Evolutionary conservation across 2,113 vertebrate species (phyloP).

Genomic region (Enhydra lutris): DNA sequence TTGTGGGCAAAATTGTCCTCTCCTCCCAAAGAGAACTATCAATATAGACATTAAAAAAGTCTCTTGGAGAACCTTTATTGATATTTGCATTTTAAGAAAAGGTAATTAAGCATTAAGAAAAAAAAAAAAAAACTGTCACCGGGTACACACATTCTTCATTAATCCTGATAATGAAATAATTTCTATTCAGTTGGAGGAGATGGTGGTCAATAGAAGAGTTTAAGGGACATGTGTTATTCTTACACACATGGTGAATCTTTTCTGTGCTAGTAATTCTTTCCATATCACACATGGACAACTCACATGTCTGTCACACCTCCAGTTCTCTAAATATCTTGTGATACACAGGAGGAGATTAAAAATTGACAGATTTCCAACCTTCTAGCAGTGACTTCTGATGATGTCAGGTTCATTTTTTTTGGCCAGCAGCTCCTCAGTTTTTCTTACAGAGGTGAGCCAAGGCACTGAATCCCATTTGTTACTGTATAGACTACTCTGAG

Average conservation of each 20-base stretch:
- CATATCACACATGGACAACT: not conserved
- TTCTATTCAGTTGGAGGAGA: not conserved
- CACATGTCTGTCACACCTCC: not conserved
- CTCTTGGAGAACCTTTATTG: not conserved
- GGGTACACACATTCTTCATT: not conserved
- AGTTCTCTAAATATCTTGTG: not conserved
- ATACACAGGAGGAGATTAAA: not conserved
- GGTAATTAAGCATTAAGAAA: not conserved
- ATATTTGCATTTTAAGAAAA: not conserved
- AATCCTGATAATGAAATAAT: not conserved
- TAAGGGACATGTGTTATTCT: not conserved
- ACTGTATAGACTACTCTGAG: not conserved
- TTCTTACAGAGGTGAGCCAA: not conserved
- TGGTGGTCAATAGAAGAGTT: not conserved
- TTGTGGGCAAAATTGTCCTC: not conserved
- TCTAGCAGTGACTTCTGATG: not conserved
- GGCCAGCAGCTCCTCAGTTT: not conserved
- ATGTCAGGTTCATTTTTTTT: not conserved
- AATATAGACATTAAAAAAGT: not conserved
- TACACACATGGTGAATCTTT: rapidly evolving
- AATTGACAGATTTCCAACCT: not conserved
- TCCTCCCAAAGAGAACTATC: not conserved
- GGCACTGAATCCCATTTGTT: not conserved
- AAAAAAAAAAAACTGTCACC: not conserved
- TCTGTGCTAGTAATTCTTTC: not conserved